Conservation (phyloP, 2,888 invertebrate genomes). For the Nemapogon koenigi region DNA sequence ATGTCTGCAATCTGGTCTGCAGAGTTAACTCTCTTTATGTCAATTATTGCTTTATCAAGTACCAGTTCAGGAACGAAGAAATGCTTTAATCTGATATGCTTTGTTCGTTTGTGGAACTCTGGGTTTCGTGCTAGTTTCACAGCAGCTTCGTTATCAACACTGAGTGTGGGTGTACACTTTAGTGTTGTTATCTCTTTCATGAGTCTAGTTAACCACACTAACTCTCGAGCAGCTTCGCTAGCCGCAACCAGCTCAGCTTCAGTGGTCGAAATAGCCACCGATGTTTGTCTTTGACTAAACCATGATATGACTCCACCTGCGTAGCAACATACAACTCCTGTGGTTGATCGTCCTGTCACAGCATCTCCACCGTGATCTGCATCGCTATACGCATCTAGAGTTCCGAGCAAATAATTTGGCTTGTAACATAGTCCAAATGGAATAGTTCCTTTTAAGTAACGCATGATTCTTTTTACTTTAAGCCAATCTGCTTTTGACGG, state of each 20-base stretch:
- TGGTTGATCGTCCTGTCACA: slow-evolving; percentile 10
- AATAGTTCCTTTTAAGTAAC: slow-evolving; percentile 1
- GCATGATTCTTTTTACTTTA: slow-evolving; percentile 12
- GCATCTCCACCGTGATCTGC: slow-evolving; percentile 13
- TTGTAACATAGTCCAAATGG: not conserved
- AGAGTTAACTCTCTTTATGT: not conserved
- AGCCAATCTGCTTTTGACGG: slow-evolving; percentile 5
- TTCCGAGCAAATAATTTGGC: not conserved
- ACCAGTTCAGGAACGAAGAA: slow-evolving; percentile 10
- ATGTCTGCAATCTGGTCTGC: slow-evolving; percentile 12
- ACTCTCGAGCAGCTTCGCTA: slow-evolving; percentile 20
- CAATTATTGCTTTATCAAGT: not conserved
- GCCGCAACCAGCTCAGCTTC: slow-evolving; percentile 24
- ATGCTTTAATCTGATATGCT: slow-evolving; percentile 17
- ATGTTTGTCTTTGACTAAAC: slow-evolving; percentile 22
- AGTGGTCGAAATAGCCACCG: slow-evolving; percentile 24
- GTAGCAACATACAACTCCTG: slow-evolving; percentile 16
- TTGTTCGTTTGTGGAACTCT: slow-evolving; percentile 19
- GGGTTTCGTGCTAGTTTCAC: slow-evolving; percentile 19
- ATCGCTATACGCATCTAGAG: slow-evolving; percentile 11
- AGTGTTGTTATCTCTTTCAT: slow-evolving; percentile 13
- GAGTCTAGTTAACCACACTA: slow-evolving; percentile 21
- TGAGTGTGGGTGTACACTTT: slow-evolving; percentile 11
- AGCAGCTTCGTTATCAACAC: slow-evolving; percentile 20
- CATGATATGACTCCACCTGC: slow-evolving; percentile 21